Evolutionary conservation across 1,140 invertebrate genomes (phyloP).

Genomic region (Anastrepha ludens): DNA sequence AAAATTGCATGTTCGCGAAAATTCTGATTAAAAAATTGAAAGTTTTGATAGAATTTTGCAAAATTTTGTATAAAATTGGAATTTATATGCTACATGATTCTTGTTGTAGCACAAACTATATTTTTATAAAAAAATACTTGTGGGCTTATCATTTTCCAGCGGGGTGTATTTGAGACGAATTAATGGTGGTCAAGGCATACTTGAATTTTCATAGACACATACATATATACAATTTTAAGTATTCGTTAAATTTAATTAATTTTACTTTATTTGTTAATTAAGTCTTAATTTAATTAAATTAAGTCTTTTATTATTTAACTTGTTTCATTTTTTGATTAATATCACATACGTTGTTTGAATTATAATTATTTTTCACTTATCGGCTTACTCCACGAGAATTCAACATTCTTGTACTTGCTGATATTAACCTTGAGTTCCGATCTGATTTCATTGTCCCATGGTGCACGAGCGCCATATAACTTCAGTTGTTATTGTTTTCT

Average conservation of each 20-base stretch:
- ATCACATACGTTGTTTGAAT: not conserved
- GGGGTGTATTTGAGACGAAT: too few species aligned
- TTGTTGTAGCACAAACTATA: too few species aligned
- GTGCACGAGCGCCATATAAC: not conserved
- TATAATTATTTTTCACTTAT: not conserved
- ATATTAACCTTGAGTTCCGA: slow-evolving; percentile 46
- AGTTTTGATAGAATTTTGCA: too few species aligned
- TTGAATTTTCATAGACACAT: too few species aligned
- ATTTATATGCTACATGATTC: too few species aligned
- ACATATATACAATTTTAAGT: not conserved
- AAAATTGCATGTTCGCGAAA: too few species aligned
- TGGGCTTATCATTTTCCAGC: too few species aligned
- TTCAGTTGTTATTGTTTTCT: not conserved
- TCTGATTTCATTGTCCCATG: slow-evolving; percentile 37
- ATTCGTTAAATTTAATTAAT: not conserved
- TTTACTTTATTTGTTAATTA: not conserved
- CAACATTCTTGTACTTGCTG: slow-evolving; percentile 28
- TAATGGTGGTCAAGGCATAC: too few species aligned
- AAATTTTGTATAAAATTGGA: too few species aligned
- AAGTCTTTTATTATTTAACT: not conserved
- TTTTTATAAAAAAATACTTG: too few species aligned
- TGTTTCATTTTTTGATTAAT: not conserved
- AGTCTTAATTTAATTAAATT: not conserved
- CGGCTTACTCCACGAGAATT: not conserved
- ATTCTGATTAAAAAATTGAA: too few species aligned